Percentiles rank a stretch among this genome's conserved stretches.
Conservation (phyloP, 1,140 invertebrate species). For the Nasonia vitripennis region DNA sequence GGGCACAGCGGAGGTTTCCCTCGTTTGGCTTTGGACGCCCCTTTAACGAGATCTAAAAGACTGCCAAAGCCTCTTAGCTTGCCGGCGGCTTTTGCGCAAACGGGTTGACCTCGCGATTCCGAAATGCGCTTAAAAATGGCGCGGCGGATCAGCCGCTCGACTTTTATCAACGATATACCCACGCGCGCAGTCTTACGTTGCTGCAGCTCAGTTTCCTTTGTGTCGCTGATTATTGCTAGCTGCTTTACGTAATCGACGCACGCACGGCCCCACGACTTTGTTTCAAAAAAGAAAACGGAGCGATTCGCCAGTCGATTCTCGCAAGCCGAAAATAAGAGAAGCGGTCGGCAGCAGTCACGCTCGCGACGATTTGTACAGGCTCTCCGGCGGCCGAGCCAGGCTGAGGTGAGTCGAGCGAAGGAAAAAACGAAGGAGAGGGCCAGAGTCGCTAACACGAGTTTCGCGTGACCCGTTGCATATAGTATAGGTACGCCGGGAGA, state of each 20-base stretch:
- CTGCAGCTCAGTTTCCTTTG: neutral
- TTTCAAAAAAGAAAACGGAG: neutral
- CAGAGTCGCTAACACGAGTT: conserved; percentile 69
- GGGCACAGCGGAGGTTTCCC: conserved; percentile 10
- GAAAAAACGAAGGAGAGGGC: neutral
- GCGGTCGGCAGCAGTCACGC: neutral
- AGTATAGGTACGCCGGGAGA: no score
- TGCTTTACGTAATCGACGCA: conserved; percentile 21
- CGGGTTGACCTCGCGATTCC: conserved; percentile 64
- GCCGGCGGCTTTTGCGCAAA: conserved; percentile 49
- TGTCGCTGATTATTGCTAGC: conserved; percentile 15
- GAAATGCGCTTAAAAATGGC: conserved; percentile 56
- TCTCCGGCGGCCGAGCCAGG: neutral
- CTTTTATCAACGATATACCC: neutral
- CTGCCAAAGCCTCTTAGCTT: conserved; percentile 67
- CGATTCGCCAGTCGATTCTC: no score
- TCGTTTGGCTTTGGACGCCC: conserved; percentile 65
- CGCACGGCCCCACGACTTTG: neutral
- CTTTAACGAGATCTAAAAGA: conserved; percentile 66
- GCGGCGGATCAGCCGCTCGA: neutral
- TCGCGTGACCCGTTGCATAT: conserved; percentile 62
- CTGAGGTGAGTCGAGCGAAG: neutral
- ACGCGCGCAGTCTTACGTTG: no score
- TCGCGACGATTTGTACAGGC: conserved; percentile 11
- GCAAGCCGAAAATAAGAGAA: neutral